Base-by-base conservation (phyloP, 2,113 vertebrate genomes). In the Oncorhynchus tshawytscha region DNA sequence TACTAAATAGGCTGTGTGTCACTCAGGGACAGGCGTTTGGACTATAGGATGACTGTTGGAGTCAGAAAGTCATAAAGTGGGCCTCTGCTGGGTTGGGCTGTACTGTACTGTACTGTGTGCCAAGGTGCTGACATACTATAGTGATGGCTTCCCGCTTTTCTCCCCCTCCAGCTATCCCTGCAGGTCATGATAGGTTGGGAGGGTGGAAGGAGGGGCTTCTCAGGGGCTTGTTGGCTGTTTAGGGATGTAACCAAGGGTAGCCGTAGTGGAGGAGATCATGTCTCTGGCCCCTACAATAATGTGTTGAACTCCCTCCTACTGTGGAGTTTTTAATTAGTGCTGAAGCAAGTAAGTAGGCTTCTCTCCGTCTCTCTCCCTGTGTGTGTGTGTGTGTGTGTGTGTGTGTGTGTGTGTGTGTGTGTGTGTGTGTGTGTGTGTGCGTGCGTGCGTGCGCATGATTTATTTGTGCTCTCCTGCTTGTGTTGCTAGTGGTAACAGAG, bases 351-450 rank as follows among this genome's bases (percentile, higher is more conserved):
- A 25, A 66, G 64, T 27, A 27, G 22, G 22, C 64, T 20, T 20
- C 64, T 12, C 24, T 34, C 24, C 6, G 13, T 67, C 24, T 16
- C 27, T 67, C 65, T 67, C 24, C 49, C 49, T 4, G 16, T 25
- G 64, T 66, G 64, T 66, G 22, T 66, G 57, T 66, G 64, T 25
- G 60, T 67, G 3, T 79, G 78, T 79, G 79, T 80, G 69, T 34
- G 9, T 59, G 75, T 65, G 8, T 66, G 64, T 15, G 24, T 29
- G 64, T n/a, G 64, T 66, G 18, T 25, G 60, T 66, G 3, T 78
- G 77, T 79, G 79, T 79, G 68, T 31, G 8, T 60, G 71, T 62
- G 29, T 31, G 29, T 5, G 29, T 31, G 29, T 31, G 29, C 5
- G 29, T 31, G 39, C 2, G 39, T 11, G 39, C 2, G 8, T 2